Base-by-base conservation (phyloP, 2,797 vertebrate species). In the Manis javanica region DNA sequence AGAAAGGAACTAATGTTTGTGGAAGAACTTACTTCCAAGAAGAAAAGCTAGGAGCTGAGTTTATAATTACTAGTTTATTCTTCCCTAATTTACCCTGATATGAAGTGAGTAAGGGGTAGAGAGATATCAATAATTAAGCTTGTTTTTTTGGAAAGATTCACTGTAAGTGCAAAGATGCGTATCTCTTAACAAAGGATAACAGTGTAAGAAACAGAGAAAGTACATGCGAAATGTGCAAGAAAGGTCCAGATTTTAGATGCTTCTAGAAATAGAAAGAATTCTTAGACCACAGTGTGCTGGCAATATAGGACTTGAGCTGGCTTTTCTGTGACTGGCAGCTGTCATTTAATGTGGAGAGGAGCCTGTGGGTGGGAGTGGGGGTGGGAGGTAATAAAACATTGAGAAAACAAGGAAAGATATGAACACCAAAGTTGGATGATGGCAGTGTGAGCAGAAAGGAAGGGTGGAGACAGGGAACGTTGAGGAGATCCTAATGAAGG, bases 11-110 rank as follows among this genome's bases (percentile, higher is more conserved):
- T 4, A 34, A 2, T 78, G 15, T 87, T 71, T 75, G 39, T 75
- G n/a, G 77, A 59, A 87, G 8, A 94, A 10, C 11, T 92, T 37
- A 46, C 42, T 90, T 96, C n/a, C 14, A 55, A 86, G 63, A 94
- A 71, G 63, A 66, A 79, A 91, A 88, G 51, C 78, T 31, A 74
- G n/a, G 26, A 66, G 31, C 7, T 72, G n/a, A 37, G 2, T 59
- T 15, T 85, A 39, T 39, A 69, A 46, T 31, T 14, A 16, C 24
- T 55, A 77, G 29, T 53, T 91, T 59, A 59, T 55, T 82, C 26
- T 93, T 78, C 19, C 3, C 18, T 46, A 11, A 3, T 18, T 64
- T 94, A 39, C 0, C 53, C 39, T 87, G 24, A 66, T 37, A 53
- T 92, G 59, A 51, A 95, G 19, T 34, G 69, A 91, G 49, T 39